Evolutionary conservation across 2,797 vertebrate genomes (phyloP).

Genomic region (Mormyrops boulengeri): DNA sequence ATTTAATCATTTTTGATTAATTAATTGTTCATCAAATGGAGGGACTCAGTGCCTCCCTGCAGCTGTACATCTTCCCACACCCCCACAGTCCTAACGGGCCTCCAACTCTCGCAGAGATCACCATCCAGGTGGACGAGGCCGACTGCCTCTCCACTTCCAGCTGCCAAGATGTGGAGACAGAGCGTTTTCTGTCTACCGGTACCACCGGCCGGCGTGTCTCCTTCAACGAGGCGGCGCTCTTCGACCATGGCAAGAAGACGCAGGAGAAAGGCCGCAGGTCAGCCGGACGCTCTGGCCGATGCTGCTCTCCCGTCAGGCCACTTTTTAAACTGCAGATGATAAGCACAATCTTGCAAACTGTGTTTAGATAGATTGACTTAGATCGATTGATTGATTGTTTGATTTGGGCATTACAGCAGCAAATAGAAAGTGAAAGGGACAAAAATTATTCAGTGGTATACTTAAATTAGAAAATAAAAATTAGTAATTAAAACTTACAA

Average conservation of each 20-base stretch:
- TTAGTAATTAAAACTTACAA: background rate
- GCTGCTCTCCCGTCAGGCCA: background rate
- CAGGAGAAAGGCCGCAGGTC: conserved; percentile 94
- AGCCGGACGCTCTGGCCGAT: conserved; percentile 20
- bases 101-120: conserved; percentile 67
- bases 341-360: background rate
- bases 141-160: conserved; percentile 79
- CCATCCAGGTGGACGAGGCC: conserved; percentile 79
- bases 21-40: background rate
- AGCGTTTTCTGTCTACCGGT: conserved; percentile 85
- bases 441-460: background rate
- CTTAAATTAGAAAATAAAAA: background rate
- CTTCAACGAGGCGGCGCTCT: conserved; percentile 93
- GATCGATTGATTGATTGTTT: background rate
- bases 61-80: background rate
- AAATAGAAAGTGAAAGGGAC: background rate
- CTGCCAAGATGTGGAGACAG: conserved; percentile 75
- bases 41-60: background rate
- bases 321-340: background rate
- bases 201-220: conserved; percentile 85
- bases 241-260: conserved; percentile 80
- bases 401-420: background rate
- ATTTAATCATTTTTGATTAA: background rate
- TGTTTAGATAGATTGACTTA: background rate
- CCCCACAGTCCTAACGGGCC: background rate